These are phyloP conservation scores for Homalodisca vitripennis DNA, from an alignment of 1,140 invertebrate genomes.

Conservation along the genomic window DNA sequence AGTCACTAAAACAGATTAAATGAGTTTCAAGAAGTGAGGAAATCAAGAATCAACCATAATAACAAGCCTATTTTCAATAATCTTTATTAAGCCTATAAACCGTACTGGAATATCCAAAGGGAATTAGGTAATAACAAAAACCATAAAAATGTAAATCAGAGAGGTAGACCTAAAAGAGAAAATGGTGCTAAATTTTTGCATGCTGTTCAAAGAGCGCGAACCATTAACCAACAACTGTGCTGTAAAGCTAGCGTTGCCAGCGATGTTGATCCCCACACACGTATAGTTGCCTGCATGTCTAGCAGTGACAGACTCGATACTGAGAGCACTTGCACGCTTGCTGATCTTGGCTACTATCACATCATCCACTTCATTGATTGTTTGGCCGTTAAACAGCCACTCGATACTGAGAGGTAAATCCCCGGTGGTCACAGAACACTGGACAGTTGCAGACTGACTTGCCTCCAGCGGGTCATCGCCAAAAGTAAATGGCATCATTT, in stretches of 20 bases:
- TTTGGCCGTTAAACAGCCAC: constrained; percentile 65
- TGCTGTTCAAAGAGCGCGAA: constrained; percentile 44
- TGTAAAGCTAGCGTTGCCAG: constrained; percentile 59
- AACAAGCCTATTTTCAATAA: no score
- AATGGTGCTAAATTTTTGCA: background rate
- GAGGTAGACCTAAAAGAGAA: background rate
- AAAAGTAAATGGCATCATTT: constrained; percentile 60
- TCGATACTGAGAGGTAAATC: constrained; percentile 70
- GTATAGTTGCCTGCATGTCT: constrained; percentile 74
- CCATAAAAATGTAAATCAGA: no score
- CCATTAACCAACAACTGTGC: constrained; percentile 64
- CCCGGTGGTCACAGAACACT: constrained; percentile 72
- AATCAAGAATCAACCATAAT: no score
- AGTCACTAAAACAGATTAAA: no score
- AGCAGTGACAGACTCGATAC: constrained; percentile 72
- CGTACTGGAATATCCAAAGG: no score
- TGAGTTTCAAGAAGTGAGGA: no score
- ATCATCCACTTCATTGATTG: constrained; percentile 52
- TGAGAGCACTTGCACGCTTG: constrained; percentile 69
- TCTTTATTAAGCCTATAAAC: no score
- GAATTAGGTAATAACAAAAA: no score
- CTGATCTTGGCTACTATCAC: constrained; percentile 63
- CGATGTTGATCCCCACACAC: constrained; percentile 66
- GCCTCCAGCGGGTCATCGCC: constrained; percentile 52
- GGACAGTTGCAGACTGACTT: constrained; percentile 50